Base-by-base conservation (phyloP, 1,140 invertebrate species). In the Frieseomelitta varia region DNA sequence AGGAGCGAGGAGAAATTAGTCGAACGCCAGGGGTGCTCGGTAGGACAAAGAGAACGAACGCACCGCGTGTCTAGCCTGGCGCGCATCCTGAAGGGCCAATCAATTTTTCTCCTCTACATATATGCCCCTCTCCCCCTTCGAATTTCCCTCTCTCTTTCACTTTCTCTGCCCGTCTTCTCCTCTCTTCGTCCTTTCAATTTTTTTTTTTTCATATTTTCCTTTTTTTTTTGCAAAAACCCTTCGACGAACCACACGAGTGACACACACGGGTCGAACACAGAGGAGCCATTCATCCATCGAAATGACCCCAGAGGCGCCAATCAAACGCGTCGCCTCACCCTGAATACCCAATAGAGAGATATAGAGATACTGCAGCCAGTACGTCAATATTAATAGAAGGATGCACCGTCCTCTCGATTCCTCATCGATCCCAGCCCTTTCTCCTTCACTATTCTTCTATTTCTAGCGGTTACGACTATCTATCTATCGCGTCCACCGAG, bases 271-370 rank as follows among this genome's bases (percentile, higher is more conserved):
- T 73, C 88, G 88, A 86, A 85, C 85, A 88, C 85, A 90, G 73
- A 90, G 79, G 65, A 88, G 89, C 83, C 88, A 88, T 90, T 91
- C 89, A 88, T 91, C 87, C 88, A 88, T 89, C 87, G 80, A 85
- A 91, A 91, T 90, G 90, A 91, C 83, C 87, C 89, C 85, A 88
- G 89, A 85, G 91, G 89, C 88, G 74, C 87, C 90, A 90, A 91
- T 91, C 91, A 89, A 91, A 87, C 87, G 90, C 90, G 83, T 90
- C 90, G 84, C 84, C 89, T 91, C 85, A 83, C 58, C 72, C 85
- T 85, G 90, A 91, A 91, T 91, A 90, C 83, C 88, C 83, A 84
- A 90, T 88, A 74, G 85, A 74, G 85, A 90, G 82, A 86, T 88
- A 91, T 85, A 90, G 81, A 85, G 63, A 85, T 76, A 87, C 72